A percentile compares a stretch with the other conserved stretches of the same genome.
Evolutionary conservation across 1,140 invertebrate genomes (phyloP).

Genomic region (Oryctes rhinoceros): DNA sequence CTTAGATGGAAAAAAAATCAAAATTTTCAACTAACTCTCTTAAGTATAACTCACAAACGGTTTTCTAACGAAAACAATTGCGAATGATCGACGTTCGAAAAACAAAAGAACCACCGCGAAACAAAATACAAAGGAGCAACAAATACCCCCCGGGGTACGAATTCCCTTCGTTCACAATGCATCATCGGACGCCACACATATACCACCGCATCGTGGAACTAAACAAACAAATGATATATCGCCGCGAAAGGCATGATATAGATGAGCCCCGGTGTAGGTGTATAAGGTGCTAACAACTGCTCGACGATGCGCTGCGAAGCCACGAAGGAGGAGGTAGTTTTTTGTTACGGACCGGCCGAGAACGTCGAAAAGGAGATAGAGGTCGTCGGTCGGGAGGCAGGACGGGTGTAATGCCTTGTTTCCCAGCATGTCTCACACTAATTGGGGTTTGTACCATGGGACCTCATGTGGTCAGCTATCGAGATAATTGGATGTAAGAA

Average conservation of each 20-base stretch:
- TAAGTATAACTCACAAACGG: background rate
- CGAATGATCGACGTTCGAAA: background rate
- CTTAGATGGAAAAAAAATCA: too few species aligned
- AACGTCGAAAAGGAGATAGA: background rate
- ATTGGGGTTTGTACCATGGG: constrained; percentile 40
- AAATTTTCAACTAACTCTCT: too few species aligned
- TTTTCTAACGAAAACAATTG: background rate
- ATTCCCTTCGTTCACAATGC: background rate
- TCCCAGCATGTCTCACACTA: constrained; percentile 40
- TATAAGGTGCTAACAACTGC: constrained; percentile 37
- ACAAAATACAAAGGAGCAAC: constrained; percentile 5
- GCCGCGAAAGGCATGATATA: constrained; percentile 12
- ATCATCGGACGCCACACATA: constrained; percentile 1
- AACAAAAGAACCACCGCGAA: background rate
- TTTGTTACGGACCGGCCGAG: too few species aligned
- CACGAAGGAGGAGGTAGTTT: background rate
- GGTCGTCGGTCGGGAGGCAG: background rate
- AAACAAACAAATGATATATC: constrained; percentile 33
- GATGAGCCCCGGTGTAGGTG: constrained; percentile 26
- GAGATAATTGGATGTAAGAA: constrained; percentile 36
- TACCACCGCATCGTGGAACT: background rate
- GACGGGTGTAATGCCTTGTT: constrained; percentile 39
- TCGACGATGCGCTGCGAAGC: background rate
- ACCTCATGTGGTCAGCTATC: constrained; percentile 37
- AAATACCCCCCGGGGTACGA: constrained; percentile 8